phyloP scores from a whole-genome alignment of 1,140 invertebrate species.

The Drosophila nebulosa region DNA sequence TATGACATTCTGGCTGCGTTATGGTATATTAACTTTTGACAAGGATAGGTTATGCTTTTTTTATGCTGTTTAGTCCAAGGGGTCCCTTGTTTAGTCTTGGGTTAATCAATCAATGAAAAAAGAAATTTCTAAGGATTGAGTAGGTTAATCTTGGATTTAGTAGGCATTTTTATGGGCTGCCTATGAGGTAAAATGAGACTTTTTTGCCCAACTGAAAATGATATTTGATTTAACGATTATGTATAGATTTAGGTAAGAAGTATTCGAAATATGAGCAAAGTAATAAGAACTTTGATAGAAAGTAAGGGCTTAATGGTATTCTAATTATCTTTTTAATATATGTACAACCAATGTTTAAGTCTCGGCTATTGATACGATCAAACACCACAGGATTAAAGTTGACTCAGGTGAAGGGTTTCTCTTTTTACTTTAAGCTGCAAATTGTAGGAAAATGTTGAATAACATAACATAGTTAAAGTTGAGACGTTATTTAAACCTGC shows the following conservation, averaged over 20 bases:
- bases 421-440: too few species aligned
- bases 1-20: slow-evolving; percentile 33
- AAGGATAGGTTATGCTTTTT: slow-evolving; percentile 11
- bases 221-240: neutral
- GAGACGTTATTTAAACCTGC: too few species aligned
- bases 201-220: neutral
- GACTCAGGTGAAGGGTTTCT: too few species aligned
- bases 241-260: too few species aligned
- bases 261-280: too few species aligned
- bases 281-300: too few species aligned
- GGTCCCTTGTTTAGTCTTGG: neutral
- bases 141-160: neutral
- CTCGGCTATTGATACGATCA: too few species aligned
- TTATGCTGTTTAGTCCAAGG: neutral
- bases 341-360: too few species aligned
- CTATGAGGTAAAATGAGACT: neutral
- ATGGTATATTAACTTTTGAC: slow-evolving; percentile 48
- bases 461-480: too few species aligned
- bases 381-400: too few species aligned
- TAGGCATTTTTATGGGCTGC: neutral
- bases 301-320: neutral
- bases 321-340: neutral
- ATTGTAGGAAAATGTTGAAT: too few species aligned
- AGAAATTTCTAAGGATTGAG: neutral
- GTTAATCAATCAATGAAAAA: slow-evolving; percentile 26